Percentiles rank a stretch among this genome's conserved stretches.
Conservation (phyloP, 2,113 vertebrate genomes). For the mouse (Mus musculus) region GRCm39 chr6:145127501-145128000, state of each 20-base stretch:
- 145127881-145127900: not conserved
- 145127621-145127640: conserved; percentile 87
- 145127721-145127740: not conserved
- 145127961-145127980: no score
- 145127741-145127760: not conserved
- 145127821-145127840: not conserved
- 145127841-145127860: not conserved
- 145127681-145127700: not conserved
- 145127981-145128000: not conserved
- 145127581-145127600: conserved; percentile 65
- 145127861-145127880: not conserved
- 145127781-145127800: not conserved
- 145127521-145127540: conserved; percentile 86
- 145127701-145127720: not conserved
- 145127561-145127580: conserved; percentile 73
- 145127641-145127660: conserved; percentile 81
- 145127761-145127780: conserved; percentile 1
- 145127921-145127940: not conserved
- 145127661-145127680: conserved; percentile 14
- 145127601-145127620: conserved; percentile 85
- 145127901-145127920: not conserved
- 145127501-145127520: conserved; percentile 90
- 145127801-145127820: not conserved
- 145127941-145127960: not conserved
- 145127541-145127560: conserved; percentile 87